phyloP scores from a whole-genome alignment of 2,888 invertebrate species.

The Flexamia atlantica region DNA sequence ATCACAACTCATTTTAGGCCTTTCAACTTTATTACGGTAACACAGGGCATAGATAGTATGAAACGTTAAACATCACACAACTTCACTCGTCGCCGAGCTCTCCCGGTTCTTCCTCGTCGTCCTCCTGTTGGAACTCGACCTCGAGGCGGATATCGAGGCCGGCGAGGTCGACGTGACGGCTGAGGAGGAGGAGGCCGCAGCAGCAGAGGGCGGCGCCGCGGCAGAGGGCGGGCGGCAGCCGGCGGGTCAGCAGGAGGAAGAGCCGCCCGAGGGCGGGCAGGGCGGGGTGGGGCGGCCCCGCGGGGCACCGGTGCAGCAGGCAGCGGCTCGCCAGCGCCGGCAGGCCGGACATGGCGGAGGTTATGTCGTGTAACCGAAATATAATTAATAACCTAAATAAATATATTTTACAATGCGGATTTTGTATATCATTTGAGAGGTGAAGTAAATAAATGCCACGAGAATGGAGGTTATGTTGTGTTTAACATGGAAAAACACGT shows the following conservation, averaged over 20 bases:
- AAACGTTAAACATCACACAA: no score
- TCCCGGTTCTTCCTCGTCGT: background rate
- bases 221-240: background rate
- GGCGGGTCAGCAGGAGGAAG: background rate
- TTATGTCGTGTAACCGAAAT: no score
- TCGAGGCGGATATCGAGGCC: background rate
- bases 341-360: background rate
- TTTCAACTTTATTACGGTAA: no score
- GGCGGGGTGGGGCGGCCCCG: background rate
- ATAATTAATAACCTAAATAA: no score
- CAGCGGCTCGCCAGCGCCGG: background rate
- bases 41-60: no score
- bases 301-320: background rate
- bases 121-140: background rate
- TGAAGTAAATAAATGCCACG: no score
- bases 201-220: background rate
- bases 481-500: no score
- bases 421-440: no score
- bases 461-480: no score
- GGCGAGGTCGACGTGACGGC: background rate
- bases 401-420: no score
- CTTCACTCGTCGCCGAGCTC: no score
- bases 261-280: background rate
- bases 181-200: background rate
- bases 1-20: no score